These are phyloP conservation scores for Geophilus truncorum DNA, from an alignment of 2,888 invertebrate species.

Conservation along the genomic window DNA sequence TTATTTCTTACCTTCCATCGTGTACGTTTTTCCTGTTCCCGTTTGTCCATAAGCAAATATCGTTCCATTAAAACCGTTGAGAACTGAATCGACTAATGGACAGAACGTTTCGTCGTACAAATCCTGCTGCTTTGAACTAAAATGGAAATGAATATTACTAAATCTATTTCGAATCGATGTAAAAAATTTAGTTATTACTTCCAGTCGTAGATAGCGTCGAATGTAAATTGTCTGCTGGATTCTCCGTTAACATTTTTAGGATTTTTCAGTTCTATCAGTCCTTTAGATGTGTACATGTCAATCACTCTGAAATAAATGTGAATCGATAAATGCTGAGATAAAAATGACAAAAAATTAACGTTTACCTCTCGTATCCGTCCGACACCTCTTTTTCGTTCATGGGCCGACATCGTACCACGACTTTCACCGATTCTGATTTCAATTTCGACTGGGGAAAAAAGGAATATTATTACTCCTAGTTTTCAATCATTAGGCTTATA, in stretches of 20 bases:
- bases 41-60: conserved; percentile 99
- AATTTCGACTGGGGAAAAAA: conserved; percentile 4
- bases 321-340: background rate
- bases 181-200: conserved; percentile 51
- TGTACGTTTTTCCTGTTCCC: conserved; percentile 79
- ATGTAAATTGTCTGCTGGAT: conserved; percentile 79
- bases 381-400: conserved; percentile 79
- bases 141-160: no score
- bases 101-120: conserved; percentile 95
- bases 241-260: conserved; percentile 69
- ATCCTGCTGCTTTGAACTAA: conserved; percentile 76
- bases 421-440: conserved; percentile 78
- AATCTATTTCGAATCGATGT: no score
- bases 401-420: conserved; percentile 94
- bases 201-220: conserved; percentile 94
- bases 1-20: conserved; percentile 62
- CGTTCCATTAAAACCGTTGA: conserved; percentile 97
- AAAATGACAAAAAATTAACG: background rate
- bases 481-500: background rate
- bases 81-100: conserved; percentile 87
- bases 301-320: conserved; percentile 58
- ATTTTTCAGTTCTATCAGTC: conserved; percentile 84
- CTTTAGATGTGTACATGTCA: conserved; percentile 75
- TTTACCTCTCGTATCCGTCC: conserved; percentile 60
- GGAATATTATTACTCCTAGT: background rate